A percentile compares a stretch with the other conserved stretches of the same genome.
Evolutionary conservation across 2,113 vertebrate species (phyloP).

Genomic region (Leuciscus idus): DNA sequence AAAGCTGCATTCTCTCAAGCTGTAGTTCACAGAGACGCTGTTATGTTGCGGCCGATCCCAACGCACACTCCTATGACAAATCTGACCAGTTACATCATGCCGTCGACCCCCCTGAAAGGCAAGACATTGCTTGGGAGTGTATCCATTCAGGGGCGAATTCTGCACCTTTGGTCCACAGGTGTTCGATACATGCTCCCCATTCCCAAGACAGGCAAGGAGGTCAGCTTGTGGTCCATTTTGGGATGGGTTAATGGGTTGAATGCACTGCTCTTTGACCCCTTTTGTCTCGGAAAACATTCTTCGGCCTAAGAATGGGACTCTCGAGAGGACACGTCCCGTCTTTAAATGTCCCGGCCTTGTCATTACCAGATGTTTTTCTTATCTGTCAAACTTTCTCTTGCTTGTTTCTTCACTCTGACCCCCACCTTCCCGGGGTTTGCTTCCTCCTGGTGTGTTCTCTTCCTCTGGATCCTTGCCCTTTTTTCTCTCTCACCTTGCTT

Average conservation of each 20-base stretch:
- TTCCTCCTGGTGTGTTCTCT: constrained; percentile 51
- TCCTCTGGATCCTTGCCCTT: constrained; percentile 51
- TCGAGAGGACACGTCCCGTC: constrained; percentile 61
- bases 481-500: constrained; percentile 55
- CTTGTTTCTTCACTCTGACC: constrained; percentile 52
- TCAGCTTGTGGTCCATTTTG: constrained; percentile 36
- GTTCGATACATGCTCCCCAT: constrained; percentile 48
- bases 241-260: background rate
- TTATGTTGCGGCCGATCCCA: constrained; percentile 63
- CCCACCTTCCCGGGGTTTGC: constrained; percentile 52
- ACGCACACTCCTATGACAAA: constrained; percentile 57
- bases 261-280: background rate
- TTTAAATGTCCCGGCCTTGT: constrained; percentile 66
- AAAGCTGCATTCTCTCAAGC: constrained; percentile 59
- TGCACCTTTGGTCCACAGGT: constrained; percentile 34
- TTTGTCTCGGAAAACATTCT: constrained; percentile 76
- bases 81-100: constrained; percentile 60
- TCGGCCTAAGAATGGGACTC: constrained; percentile 63
- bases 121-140: constrained; percentile 64
- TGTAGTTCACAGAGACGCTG: constrained; percentile 61
- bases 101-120: constrained; percentile 65
- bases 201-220: constrained; percentile 37
- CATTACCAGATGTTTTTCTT: constrained; percentile 61
- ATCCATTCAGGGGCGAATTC: constrained; percentile 62
- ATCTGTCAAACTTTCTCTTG: constrained; percentile 48